A percentile compares a stretch with the other conserved stretches of the same genome.
phyloP scores from a whole-genome alignment of 2,797 vertebrate species.

The Falco berigora region DNA sequence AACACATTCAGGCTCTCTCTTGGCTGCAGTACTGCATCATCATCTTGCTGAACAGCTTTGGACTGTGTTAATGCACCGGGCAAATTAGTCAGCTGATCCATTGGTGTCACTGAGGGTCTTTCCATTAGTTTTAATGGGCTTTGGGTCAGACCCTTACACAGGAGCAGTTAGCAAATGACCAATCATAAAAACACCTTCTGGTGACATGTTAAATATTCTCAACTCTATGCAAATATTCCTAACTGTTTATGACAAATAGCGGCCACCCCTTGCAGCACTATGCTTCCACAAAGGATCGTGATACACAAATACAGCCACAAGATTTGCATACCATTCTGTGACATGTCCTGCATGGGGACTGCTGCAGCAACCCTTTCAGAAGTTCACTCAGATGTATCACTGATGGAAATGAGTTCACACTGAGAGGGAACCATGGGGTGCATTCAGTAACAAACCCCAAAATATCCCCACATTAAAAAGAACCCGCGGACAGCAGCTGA shows the following conservation, averaged over 20 bases:
- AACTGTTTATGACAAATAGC: neutral
- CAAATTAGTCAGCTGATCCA: neutral
- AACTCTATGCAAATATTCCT: neutral
- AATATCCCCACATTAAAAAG: neutral
- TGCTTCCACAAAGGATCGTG: neutral
- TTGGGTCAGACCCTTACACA: neutral
- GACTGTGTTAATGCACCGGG: neutral
- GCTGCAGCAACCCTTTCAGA: neutral
- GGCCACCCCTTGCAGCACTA: accelerated
- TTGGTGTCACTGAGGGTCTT: neutral
- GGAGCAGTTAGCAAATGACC: neutral
- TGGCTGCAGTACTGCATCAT: neutral
- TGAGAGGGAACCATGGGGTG: neutral
- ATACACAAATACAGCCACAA: neutral
- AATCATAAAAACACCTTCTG: neutral
- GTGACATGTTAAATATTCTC: neutral
- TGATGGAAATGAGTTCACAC: too few relatives aligned
- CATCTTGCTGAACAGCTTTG: neutral
- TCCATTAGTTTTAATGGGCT: neutral
- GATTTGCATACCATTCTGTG: neutral
- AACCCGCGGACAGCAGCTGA: neutral
- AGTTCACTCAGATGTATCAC: neutral
- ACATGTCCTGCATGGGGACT: accelerated
- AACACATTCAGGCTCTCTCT: neutral
- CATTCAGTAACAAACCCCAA: accelerated